Percentiles rank a stretch among this genome's conserved stretches.
phyloP scores from a whole-genome alignment of 2,888 invertebrate species.

The Leptinotarsa haldemani region DNA sequence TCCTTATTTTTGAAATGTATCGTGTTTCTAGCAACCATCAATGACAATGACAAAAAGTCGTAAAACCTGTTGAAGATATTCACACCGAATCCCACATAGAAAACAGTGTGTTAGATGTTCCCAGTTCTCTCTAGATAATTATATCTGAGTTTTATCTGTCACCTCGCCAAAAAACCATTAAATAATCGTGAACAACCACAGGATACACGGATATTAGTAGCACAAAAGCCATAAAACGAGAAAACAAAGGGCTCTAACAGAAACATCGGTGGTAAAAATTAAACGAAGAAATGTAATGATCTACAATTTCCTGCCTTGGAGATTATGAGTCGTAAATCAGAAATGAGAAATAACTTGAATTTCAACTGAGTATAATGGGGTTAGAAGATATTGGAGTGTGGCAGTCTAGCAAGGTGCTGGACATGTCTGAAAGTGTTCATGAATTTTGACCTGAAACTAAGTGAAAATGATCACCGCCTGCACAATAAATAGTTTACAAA shows the following conservation, averaged over 20 bases:
- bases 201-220: constrained; percentile 22
- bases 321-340: constrained; percentile 16
- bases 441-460: too few relatives aligned
- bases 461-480: too few relatives aligned
- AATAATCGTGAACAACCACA: background rate
- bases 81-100: background rate
- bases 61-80: background rate
- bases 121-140: background rate
- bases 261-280: constrained; percentile 21
- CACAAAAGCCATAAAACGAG: constrained; percentile 18
- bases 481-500: too few relatives aligned
- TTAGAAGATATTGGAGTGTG: too few relatives aligned
- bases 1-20: too few relatives aligned
- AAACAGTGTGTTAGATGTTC: background rate
- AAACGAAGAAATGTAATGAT: constrained; percentile 14
- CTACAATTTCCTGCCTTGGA: constrained; percentile 28
- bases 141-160: background rate
- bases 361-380: too few relatives aligned
- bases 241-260: constrained; percentile 19
- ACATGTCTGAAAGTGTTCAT: too few relatives aligned
- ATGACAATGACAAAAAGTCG: background rate
- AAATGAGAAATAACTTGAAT: too few relatives aligned
- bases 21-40: too few relatives aligned
- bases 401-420: too few relatives aligned
- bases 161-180: background rate